Evolutionary conservation across 2,113 vertebrate genomes (phyloP).

Genomic region (Tragelaphus imberbis): DNA sequence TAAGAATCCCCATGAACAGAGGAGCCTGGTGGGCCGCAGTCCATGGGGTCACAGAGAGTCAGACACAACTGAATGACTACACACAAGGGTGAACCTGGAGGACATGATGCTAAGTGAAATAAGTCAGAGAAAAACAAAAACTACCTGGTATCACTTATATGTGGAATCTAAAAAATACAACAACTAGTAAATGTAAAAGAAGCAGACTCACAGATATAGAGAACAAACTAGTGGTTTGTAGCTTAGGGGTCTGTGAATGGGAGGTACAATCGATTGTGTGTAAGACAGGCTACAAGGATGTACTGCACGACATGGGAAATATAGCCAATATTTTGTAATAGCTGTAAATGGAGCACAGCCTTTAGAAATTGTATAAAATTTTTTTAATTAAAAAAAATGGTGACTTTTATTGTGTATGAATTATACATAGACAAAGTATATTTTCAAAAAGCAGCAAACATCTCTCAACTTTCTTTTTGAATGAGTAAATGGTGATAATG

Average conservation of each 20-base stretch:
- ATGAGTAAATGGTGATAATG: not conserved
- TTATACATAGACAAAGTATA: not conserved
- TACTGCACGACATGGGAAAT: not conserved
- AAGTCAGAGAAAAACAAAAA: not conserved
- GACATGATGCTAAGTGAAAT: not conserved
- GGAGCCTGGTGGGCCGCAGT: not conserved
- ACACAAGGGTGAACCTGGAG: not conserved
- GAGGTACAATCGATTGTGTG: not conserved
- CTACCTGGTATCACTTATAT: not conserved
- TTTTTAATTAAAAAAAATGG: not conserved
- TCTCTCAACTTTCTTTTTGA: not conserved
- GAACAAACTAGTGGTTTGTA: not conserved
- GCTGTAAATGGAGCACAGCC: not conserved
- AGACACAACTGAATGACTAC: not conserved
- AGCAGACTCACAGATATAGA: not conserved
- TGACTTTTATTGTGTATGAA: not conserved
- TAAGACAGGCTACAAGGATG: not conserved
- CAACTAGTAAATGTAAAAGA: not conserved
- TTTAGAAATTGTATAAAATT: not conserved
- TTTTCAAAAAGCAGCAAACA: not conserved
- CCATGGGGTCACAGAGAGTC: not conserved
- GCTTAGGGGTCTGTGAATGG: not conserved
- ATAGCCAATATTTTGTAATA: not conserved
- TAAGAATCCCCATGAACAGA: not conserved
- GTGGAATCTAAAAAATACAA: not conserved